These are phyloP conservation scores for Glaucopsyche alexis DNA, from an alignment of 2,888 invertebrate species.

Conservation along the genomic window DNA sequence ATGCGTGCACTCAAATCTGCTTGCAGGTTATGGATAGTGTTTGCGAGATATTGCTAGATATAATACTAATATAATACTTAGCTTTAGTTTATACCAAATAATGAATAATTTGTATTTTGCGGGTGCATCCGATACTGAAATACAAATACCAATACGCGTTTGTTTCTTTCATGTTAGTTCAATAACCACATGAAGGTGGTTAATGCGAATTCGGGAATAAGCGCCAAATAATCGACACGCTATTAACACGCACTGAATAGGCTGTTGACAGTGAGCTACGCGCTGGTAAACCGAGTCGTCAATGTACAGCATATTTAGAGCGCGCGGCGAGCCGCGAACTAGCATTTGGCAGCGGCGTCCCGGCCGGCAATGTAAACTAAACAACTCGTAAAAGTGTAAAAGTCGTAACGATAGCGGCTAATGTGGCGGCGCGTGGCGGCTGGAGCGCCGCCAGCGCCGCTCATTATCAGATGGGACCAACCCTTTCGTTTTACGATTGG, in stretches of 20 bases:
- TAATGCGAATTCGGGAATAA: not conserved
- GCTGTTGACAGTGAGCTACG: conserved; percentile 37
- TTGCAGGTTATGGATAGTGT: too few relatives aligned
- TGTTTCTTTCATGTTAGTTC: not conserved
- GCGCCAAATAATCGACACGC: conserved; percentile 8
- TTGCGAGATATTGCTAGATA: too few relatives aligned
- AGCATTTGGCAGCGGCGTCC: conserved; percentile 74
- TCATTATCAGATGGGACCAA: conserved; percentile 79
- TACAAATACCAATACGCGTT: not conserved
- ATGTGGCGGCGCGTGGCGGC: conserved; percentile 73
- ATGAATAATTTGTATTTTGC: not conserved
- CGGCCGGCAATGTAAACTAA: conserved; percentile 71
- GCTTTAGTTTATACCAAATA: not conserved
- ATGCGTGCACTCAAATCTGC: too few relatives aligned
- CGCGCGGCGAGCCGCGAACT: conserved; percentile 76
- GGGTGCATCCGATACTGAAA: not conserved
- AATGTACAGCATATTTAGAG: conserved; percentile 71
- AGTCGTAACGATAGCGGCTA: conserved; percentile 77
- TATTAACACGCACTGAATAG: not conserved
- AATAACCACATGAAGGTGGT: not conserved
- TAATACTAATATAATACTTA: not conserved
- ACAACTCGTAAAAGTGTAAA: conserved; percentile 80
- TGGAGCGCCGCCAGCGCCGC: conserved; percentile 75
- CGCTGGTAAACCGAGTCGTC: conserved; percentile 65
- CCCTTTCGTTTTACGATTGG: conserved; percentile 80